phyloP scores from a whole-genome alignment of 2,888 invertebrate species.

The Agelastica alni region DNA sequence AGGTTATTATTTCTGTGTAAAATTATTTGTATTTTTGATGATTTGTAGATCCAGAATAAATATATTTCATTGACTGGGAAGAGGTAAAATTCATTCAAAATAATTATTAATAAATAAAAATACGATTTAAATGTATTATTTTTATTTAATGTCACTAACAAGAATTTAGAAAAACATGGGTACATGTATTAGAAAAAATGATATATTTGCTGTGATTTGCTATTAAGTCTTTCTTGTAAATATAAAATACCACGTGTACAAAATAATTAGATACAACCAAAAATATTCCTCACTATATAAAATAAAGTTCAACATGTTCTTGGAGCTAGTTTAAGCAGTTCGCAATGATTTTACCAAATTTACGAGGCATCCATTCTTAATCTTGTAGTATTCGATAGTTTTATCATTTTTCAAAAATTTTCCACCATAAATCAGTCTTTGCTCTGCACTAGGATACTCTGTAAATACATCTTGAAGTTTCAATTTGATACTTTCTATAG shows the following conservation, averaged over 20 bases:
- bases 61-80: too few species aligned
- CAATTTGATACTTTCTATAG: constrained; percentile 30
- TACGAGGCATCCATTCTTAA: constrained; percentile 35
- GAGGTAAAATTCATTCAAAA: too few species aligned
- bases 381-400: constrained; percentile 35
- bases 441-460: constrained; percentile 33
- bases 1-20: too few species aligned
- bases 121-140: too few species aligned
- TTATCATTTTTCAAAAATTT: constrained; percentile 35
- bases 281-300: neutral
- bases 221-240: constrained; percentile 6
- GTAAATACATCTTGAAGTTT: constrained; percentile 32
- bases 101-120: too few species aligned
- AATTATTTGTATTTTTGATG: too few species aligned
- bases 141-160: too few species aligned
- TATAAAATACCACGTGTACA: constrained; percentile 23
- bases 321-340: constrained; percentile 26
- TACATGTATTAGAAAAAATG: neutral
- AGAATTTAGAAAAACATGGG: too few species aligned
- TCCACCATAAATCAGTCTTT: constrained; percentile 34
- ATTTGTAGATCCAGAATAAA: too few species aligned
- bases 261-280: constrained; percentile 7
- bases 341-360: constrained; percentile 38
- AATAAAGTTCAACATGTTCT: neutral
- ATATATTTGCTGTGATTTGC: neutral